Conservation (phyloP, 2,113 vertebrate species). For the Phocoena sinus region DNA sequence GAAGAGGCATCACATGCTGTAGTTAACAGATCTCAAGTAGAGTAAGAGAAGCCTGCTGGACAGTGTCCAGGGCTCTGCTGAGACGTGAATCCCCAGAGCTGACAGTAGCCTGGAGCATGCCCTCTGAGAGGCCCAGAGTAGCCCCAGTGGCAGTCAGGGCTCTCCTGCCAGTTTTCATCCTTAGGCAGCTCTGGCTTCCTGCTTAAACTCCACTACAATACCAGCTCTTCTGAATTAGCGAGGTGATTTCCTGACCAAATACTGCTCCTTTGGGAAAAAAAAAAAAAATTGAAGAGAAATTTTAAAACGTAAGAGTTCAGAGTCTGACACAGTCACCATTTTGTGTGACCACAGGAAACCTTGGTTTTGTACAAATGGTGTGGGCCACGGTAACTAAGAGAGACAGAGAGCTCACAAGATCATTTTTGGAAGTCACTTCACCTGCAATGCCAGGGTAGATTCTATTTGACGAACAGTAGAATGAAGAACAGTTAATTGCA, state of each 20-base stretch:
- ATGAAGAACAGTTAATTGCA: not conserved
- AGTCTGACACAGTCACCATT: not conserved
- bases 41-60: not conserved
- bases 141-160: rapidly evolving
- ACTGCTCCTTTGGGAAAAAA: not conserved
- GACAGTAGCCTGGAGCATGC: rapidly evolving
- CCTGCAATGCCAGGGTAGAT: not conserved
- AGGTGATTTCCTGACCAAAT: not conserved
- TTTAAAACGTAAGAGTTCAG: not conserved
- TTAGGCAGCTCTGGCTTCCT: not conserved
- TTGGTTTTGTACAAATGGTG: not conserved
- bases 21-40: not conserved
- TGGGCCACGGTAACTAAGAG: not conserved
- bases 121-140: rapidly evolving
- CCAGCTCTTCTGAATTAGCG: not conserved
- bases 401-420: not conserved
- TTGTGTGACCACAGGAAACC: not conserved
- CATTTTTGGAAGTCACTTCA: not conserved
- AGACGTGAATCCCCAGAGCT: not conserved
- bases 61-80: no score
- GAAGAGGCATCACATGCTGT: not conserved
- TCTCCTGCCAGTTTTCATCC: not conserved
- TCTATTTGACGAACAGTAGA: not conserved
- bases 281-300: not conserved
- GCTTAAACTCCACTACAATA: not conserved